Evolutionary conservation across 2,888 invertebrate species (phyloP).

Genomic region (Polyommatus iphigenia): DNA sequence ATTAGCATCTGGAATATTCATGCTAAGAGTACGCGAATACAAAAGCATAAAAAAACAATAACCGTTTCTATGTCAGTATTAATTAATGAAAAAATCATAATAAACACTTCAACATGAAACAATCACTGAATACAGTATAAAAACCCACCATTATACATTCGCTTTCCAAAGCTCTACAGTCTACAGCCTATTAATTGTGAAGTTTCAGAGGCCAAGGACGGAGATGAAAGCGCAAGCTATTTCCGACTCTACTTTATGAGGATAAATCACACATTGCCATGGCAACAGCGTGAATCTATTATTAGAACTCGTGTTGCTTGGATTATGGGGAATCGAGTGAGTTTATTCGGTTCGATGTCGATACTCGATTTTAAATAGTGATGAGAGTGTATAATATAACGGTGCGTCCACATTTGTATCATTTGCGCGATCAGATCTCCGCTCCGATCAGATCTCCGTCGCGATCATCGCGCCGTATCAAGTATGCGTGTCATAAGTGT

Average conservation of each 20-base stretch:
- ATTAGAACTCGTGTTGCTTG: conserved; percentile 9
- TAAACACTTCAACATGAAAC: background rate
- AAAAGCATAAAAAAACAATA: background rate
- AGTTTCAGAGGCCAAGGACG: conserved; percentile 37
- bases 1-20: no score
- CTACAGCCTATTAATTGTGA: conserved; percentile 38
- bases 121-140: background rate
- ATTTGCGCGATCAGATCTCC: no score
- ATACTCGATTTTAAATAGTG: background rate
- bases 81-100: background rate
- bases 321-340: conserved; percentile 24
- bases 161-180: conserved; percentile 35
- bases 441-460: no score
- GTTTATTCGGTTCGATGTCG: conserved; percentile 17
- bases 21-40: background rate
- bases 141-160: conserved; percentile 11
- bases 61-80: background rate
- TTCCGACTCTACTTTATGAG: background rate
- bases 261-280: background rate
- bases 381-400: no score
- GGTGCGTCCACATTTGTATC: no score
- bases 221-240: conserved; percentile 5
- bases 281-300: background rate
- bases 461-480: no score
- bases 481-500: no score